Base-by-base conservation (phyloP, 1,140 invertebrate species). In the Drosophila mauritiana region DNA sequence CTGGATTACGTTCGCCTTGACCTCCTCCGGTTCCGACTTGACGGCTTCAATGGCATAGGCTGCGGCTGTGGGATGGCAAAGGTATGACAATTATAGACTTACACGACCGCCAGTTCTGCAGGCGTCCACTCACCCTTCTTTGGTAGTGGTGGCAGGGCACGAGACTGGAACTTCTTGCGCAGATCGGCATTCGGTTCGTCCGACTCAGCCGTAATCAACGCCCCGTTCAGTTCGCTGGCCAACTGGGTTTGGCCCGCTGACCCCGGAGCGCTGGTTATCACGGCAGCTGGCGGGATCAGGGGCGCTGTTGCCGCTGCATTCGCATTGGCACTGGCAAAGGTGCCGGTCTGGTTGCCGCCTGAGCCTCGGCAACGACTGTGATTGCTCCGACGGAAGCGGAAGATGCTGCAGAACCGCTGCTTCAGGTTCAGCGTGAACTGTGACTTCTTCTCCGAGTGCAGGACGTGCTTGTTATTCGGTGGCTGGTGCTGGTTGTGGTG, bases 351-450 rank as follows among this genome's bases (percentile, higher is more conserved):
- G 12, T 34, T 46, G 22, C 61, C 31, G 57, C 34, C 34, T 15
- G 42, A 55, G 10, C 12, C 42, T 2, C 90, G 81, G 49, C 72
- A 93, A 37, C 93, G 90, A 79, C 49, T 90, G 49, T 90, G 93
- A 80, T 80, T 94, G 69, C 76, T 94, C 11, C 81, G 93, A 49
- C 94, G 94, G 91, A 96, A 96, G 76, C 95, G 94, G 91, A 97
- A 97, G 82, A 97, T 95, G 93, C 96, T 97, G 92, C 96, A 97
- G 69, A 97, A 94, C n/a, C 96, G 96, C 89, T 97, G 96, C 91
- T 97, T 97, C n/a, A 97, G 94, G 92, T 95, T 96, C 45, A 95
- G 92, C 55, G 90, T 92, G 54, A 92, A 91, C 64, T 93, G 92
- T 7, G 83, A 81, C 54, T 92, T 92, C 59, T 92, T 93, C 25